These are phyloP conservation scores for Pseudachorutes palmiensis DNA, from an alignment of 1,140 invertebrate species.

Conservation along the genomic window DNA sequence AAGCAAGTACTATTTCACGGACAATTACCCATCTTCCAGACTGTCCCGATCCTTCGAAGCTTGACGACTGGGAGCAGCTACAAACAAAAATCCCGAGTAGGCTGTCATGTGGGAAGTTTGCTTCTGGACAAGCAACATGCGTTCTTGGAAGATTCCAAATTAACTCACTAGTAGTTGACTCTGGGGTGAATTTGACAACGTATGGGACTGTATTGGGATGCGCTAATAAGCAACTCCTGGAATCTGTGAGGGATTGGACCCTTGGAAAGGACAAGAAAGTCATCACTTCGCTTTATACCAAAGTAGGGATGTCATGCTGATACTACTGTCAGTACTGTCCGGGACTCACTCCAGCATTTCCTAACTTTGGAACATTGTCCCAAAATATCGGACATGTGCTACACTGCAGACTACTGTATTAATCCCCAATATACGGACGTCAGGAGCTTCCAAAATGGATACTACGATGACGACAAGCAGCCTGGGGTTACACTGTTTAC, in stretches of 20 bases:
- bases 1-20: not conserved
- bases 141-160: not conserved
- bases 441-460: not conserved
- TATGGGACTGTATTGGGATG: not conserved
- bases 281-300: not conserved
- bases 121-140: not conserved
- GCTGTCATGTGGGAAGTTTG: not conserved
- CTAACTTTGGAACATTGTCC: not conserved
- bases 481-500: not conserved
- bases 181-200: not conserved
- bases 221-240: not conserved
- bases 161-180: not conserved
- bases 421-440: not conserved
- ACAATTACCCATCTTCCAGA: not conserved
- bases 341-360: constrained; percentile 6
- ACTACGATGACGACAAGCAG: not conserved
- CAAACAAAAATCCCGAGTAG: not conserved
- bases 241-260: not conserved
- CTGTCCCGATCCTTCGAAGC: not conserved
- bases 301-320: not conserved
- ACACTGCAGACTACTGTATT: not conserved
- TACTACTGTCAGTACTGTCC: not conserved
- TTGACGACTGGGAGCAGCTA: not conserved
- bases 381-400: not conserved
- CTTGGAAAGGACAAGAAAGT: not conserved